Conservation (phyloP, 2,797 vertebrate genomes). For the Nyctibius grandis region DNA sequence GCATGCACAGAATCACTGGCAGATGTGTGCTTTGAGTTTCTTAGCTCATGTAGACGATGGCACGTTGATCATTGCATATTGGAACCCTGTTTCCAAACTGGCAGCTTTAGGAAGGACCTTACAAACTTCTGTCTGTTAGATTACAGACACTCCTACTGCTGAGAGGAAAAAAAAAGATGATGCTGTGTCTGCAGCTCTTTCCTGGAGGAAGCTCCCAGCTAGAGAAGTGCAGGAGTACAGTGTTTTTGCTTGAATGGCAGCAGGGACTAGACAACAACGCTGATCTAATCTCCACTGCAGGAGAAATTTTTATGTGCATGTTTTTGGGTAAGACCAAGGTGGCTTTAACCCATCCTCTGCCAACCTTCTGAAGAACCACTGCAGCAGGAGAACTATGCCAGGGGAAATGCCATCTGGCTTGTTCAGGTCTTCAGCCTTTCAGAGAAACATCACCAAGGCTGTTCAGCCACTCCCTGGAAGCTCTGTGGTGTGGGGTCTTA, state of each 20-base stretch:
- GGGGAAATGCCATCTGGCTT: neutral
- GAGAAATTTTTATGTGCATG: neutral
- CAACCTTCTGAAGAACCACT: neutral
- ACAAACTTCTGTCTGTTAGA: neutral
- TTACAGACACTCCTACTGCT: neutral
- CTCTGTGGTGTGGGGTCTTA: neutral
- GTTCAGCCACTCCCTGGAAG: neutral
- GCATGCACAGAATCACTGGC: neutral
- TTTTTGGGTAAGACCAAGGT: neutral
- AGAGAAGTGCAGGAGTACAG: neutral
- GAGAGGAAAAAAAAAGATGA: neutral
- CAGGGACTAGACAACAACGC: neutral
- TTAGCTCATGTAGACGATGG: neutral
- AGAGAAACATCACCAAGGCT: neutral
- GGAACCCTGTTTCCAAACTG: neutral
- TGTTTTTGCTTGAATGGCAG: neutral
- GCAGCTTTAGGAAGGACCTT: neutral
- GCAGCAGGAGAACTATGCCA: neutral
- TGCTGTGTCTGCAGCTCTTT: neutral
- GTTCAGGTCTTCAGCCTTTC: neutral
- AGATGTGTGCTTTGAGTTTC: neutral
- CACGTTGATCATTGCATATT: accelerated
- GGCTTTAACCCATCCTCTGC: neutral
- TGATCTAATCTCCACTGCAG: neutral
- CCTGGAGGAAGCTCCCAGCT: neutral